These are phyloP conservation scores for Papilio elwesi DNA, from an alignment of 2,888 invertebrate genomes.

Conservation along the genomic window DNA sequence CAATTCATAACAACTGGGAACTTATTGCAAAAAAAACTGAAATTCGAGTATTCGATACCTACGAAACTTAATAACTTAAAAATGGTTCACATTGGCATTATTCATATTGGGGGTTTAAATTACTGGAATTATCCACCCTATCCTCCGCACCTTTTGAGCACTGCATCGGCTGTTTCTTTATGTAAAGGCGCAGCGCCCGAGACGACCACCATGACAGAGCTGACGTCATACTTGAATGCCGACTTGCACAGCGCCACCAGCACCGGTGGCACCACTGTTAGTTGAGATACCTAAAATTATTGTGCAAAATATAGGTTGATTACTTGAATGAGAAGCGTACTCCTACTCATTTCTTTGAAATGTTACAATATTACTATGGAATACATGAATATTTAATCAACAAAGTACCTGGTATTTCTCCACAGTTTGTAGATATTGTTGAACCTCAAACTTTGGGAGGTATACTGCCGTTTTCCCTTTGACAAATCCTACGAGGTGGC, in stretches of 20 bases:
- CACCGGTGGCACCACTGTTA: conserved; percentile 67
- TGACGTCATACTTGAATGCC: conserved; percentile 58
- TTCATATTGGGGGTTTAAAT: too few species aligned
- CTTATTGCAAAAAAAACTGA: too few species aligned
- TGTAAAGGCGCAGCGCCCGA: conserved; percentile 70
- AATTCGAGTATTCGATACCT: too few species aligned
- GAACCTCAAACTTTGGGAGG: conserved; percentile 64
- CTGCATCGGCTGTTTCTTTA: conserved; percentile 59
- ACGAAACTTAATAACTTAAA: too few species aligned
- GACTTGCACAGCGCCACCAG: conserved; percentile 64
- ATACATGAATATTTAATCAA: too few species aligned
- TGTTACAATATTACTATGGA: too few species aligned
- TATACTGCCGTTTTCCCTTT: conserved; percentile 54
- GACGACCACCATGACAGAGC: conserved; percentile 56
- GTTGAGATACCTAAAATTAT: conserved; percentile 55
- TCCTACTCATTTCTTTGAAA: not conserved
- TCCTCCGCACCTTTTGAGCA: conserved; percentile 55
- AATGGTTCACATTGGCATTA: too few species aligned
- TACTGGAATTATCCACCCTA: too few species aligned
- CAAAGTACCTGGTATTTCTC: conserved; percentile 67
- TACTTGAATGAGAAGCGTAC: too few species aligned
- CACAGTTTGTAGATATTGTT: conserved; percentile 62
- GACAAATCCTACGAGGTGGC: conserved; percentile 46
- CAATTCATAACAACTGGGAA: too few species aligned
- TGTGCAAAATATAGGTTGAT: too few species aligned